These are phyloP conservation scores for Rotaria socialis DNA, from an alignment of 2,888 invertebrate species.

Conservation along the genomic window DNA sequence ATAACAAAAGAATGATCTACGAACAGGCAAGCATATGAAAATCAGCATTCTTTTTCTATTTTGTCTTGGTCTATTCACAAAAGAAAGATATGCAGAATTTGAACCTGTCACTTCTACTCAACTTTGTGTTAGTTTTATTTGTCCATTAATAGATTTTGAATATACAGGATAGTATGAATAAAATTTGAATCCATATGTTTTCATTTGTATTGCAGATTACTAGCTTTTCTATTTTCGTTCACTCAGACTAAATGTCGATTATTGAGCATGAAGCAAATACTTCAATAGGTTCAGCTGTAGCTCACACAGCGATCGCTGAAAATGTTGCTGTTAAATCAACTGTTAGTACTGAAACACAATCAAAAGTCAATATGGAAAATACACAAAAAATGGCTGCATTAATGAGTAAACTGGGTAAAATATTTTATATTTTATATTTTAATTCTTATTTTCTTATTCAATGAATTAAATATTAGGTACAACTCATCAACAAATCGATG, in stretches of 20 bases:
- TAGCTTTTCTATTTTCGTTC: too few species aligned
- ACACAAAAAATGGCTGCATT: constrained; percentile 4
- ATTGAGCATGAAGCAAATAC: neutral
- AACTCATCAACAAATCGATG: constrained; percentile 3
- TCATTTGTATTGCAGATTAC: too few species aligned
- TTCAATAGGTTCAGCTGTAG: neutral
- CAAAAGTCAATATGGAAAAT: constrained; percentile 17
- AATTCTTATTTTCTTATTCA: neutral
- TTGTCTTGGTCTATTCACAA: too few species aligned
- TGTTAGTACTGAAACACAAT: constrained; percentile 27
- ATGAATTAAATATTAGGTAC: neutral
- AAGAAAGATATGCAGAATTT: too few species aligned
- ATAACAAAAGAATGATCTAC: neutral
- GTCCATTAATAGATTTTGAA: too few species aligned
- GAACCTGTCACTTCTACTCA: too few species aligned
- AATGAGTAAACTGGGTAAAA: constrained; percentile 17
- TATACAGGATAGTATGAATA: too few species aligned
- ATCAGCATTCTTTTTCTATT: neutral
- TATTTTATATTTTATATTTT: neutral
- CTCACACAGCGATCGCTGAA: constrained; percentile 31
- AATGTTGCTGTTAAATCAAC: constrained; percentile 29
- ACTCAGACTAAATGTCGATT: neutral
- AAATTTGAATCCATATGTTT: too few species aligned
- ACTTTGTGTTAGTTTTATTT: too few species aligned
- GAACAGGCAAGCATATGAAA: neutral